These are phyloP conservation scores for Eucriotettix oculatus DNA, from an alignment of 2,888 invertebrate genomes.

Conservation along the genomic window DNA sequence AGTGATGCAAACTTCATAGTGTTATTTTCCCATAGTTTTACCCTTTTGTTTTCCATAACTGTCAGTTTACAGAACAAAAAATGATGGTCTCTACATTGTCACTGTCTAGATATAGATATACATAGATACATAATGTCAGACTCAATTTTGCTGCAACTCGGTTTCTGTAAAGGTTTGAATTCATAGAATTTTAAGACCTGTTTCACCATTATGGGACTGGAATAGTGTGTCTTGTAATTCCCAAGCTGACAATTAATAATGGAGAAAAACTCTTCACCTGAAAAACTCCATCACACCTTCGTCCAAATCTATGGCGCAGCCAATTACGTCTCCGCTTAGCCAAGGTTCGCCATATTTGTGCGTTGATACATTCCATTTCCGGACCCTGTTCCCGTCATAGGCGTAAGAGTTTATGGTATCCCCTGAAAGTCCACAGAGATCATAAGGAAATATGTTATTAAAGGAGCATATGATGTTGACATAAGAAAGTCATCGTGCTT, in stretches of 20 bases:
- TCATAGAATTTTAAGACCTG: too few relatives aligned
- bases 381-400: slow-evolving; percentile 53
- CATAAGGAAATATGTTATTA: background rate
- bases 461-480: background rate
- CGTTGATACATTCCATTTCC: slow-evolving; percentile 56
- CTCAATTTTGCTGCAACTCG: too few relatives aligned
- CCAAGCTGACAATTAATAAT: background rate
- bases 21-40: too few relatives aligned
- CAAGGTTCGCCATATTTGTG: slow-evolving; percentile 59
- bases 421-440: slow-evolving; percentile 27
- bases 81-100: too few relatives aligned
- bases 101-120: too few relatives aligned
- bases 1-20: too few relatives aligned
- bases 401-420: slow-evolving; percentile 64
- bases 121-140: too few relatives aligned
- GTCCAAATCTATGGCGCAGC: slow-evolving; percentile 57
- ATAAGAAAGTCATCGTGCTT: background rate
- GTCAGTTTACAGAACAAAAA: too few relatives aligned
- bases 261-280: slow-evolving; percentile 24
- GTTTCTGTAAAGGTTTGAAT: too few relatives aligned
- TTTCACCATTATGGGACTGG: too few relatives aligned
- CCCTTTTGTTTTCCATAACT: too few relatives aligned
- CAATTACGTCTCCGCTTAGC: slow-evolving; percentile 71
- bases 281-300: slow-evolving; percentile 48
- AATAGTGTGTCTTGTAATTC: too few relatives aligned